Evolutionary conservation across 2,113 vertebrate species (phyloP), one percentile per base, ranked within the genome.

Genomic region (Apaloderma vittatum): DNA sequence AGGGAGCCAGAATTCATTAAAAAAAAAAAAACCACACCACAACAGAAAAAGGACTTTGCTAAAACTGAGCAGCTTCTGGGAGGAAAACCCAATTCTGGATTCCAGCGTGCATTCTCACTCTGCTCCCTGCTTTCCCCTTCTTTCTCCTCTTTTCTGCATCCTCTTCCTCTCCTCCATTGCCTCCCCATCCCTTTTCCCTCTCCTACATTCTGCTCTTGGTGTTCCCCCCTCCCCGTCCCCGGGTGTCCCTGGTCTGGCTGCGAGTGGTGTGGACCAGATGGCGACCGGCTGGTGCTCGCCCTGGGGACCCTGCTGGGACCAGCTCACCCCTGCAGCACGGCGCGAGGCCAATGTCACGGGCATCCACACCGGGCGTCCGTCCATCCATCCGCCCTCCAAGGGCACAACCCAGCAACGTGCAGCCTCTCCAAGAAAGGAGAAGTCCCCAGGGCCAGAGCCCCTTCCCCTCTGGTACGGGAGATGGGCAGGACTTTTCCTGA

Each of bases 1-100:
- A 88, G 79, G 90, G 74, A 94, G 75, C 16, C n/a, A 48, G 94
- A 95, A 97, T 97, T 97, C 91, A 97, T 97, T 97, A 96, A 54
- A 73, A 40, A 11, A 40, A 40, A 40, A 40, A 40, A 40, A n/a
- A n/a, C n/a, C n/a, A n/a, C n/a, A n/a, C n/a, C 10, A 10, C 40
- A 40, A 40, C 40, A 40, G 40, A 40, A 90, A 88, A 88, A 91
- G 84, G 90, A 93, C 90, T 92, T 94, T 15, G 49, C 77, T 84
- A 62, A 96, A 97, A 81, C 74, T 68, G 82, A n/a, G 68, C 1
- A 0, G 71, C 29, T 86, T 80, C 54, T 76, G 88, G 86, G 68
- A 63, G 34, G 63, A 59, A 81, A 79, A 83, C 73, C 17, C 9
- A 40, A 1, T 74, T 79, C 23, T 91, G 75, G 65, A 68, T 91